phyloP scores from a whole-genome alignment of 2,113 vertebrate genomes.

The Pungitius pungitius region DNA sequence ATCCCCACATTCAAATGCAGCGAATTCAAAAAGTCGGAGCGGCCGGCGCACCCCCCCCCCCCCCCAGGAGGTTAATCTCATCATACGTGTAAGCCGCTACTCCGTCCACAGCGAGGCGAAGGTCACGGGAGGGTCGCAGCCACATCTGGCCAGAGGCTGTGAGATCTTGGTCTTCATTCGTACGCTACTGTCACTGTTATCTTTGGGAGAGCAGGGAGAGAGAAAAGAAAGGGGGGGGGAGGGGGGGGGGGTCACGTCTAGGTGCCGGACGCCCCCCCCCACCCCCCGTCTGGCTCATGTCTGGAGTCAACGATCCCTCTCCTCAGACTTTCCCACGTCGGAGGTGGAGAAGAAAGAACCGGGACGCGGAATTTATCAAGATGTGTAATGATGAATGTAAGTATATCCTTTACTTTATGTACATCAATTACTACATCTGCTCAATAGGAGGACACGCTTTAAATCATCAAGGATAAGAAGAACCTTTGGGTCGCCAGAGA shows the following conservation, averaged over 20 bases:
- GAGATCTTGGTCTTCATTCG: constrained; percentile 53
- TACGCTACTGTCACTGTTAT: constrained; percentile 44
- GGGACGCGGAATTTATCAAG: too few species aligned
- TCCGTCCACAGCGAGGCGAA: background rate
- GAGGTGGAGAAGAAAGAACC: constrained; percentile 2
- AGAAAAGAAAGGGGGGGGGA: background rate
- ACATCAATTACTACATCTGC: too few species aligned
- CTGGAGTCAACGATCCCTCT: constrained; percentile 55
- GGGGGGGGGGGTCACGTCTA: background rate
- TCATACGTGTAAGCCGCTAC: too few species aligned
- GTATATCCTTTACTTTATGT: too few species aligned
- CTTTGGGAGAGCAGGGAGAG: constrained; percentile 27
- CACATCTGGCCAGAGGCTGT: constrained; percentile 66
- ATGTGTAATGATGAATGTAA: background rate
- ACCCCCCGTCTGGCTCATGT: background rate
- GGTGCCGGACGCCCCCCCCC: constrained; percentile 29
- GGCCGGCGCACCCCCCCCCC: too few species aligned
- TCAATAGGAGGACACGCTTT: background rate
- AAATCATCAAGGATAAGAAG: background rate
- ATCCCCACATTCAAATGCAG: background rate
- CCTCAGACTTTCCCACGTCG: constrained; percentile 42
- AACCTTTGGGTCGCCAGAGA: background rate
- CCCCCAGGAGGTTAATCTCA: constrained; percentile 9
- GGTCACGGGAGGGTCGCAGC: constrained; percentile 47
- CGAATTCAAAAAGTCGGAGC: constrained; percentile 10